Evolutionary conservation across 1,140 invertebrate genomes (phyloP).

Genomic region (Anagrus nilaparvatae): DNA sequence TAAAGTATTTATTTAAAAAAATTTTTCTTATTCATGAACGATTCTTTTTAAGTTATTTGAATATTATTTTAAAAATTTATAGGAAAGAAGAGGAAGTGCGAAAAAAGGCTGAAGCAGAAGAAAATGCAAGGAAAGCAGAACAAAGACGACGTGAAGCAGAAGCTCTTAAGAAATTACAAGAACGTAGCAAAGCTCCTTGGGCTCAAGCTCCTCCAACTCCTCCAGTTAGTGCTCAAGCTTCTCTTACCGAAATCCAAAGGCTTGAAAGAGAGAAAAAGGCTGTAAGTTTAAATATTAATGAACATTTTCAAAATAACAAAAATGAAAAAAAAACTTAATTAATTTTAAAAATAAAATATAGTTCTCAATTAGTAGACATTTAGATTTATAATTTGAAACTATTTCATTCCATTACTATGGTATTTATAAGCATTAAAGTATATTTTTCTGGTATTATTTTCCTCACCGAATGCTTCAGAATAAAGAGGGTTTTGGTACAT

Average conservation of each 20-base stretch:
- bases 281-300: conserved; percentile 22
- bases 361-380: no score
- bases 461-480: no score
- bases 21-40: neutral
- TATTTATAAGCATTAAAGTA: no score
- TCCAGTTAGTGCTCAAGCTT: conserved; percentile 35
- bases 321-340: no score
- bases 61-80: conserved; percentile 3
- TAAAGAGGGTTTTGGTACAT: no score
- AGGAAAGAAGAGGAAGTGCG: conserved; percentile 38
- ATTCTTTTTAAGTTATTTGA: conserved; percentile 10
- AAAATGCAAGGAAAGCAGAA: conserved; percentile 40
- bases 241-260: conserved; percentile 54
- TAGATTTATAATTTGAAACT: no score
- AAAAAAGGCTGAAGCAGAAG: conserved; percentile 41
- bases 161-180: conserved; percentile 36
- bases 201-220: conserved; percentile 37
- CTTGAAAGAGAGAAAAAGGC: conserved; percentile 53
- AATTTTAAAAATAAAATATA: no score
- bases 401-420: no score
- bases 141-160: conserved; percentile 38
- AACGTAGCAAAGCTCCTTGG: conserved; percentile 44
- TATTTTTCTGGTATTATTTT: no score
- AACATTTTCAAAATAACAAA: conserved; percentile 22
- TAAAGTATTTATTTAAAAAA: conserved; percentile 23